Evolutionary conservation across 2,797 vertebrate genomes (phyloP).

Genomic region (Eidolon dupreanum): DNA sequence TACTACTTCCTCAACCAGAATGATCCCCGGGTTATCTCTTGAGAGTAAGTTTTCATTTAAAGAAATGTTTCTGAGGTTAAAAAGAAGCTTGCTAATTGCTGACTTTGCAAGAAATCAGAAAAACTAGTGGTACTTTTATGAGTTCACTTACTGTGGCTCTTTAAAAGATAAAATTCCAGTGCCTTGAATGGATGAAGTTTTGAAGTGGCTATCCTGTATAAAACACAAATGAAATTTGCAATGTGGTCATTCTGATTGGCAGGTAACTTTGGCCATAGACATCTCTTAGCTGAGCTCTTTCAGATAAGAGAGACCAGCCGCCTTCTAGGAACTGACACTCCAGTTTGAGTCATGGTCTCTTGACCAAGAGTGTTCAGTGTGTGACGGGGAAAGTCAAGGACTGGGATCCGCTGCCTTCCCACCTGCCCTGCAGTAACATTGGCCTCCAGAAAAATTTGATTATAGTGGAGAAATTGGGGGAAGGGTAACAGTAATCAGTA

Average conservation of each 20-base stretch:
- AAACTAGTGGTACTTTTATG: neutral
- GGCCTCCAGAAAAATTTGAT: neutral
- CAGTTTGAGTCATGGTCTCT: neutral
- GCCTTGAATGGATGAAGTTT: neutral
- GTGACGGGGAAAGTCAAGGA: neutral
- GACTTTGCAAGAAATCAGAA: neutral
- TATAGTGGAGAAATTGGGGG: neutral
- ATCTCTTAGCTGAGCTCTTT: neutral
- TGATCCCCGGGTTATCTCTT: neutral
- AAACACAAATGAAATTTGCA: neutral
- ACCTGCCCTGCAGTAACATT: neutral
- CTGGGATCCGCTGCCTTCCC: neutral
- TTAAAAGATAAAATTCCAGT: neutral
- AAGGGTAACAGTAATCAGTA: neutral
- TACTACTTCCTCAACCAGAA: neutral
- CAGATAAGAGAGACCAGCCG: neutral
- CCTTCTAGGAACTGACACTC: neutral
- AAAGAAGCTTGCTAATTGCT: neutral
- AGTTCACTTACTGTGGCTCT: neutral
- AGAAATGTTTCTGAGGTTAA: neutral
- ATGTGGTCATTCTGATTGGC: neutral
- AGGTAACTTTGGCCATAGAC: neutral
- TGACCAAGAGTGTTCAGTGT: neutral
- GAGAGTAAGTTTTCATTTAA: neutral
- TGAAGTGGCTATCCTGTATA: neutral